Conservation (phyloP, 2,797 vertebrate genomes). For the Catostomus latipinnis region DNA sequence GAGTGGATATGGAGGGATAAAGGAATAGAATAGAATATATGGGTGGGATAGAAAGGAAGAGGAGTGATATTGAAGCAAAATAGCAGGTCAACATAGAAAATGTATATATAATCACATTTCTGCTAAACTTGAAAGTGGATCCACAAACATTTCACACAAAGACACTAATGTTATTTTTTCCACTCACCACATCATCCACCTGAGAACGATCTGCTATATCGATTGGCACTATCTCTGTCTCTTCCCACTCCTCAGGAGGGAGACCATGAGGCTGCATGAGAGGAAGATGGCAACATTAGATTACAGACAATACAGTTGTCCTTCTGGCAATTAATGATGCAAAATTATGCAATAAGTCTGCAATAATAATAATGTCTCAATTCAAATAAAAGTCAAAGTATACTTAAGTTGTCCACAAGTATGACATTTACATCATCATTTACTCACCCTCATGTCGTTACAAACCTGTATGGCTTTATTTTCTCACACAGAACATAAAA, state of each 20-base stretch:
- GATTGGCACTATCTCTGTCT: conserved; percentile 66
- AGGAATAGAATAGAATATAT: background rate
- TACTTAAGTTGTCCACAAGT: too few species aligned
- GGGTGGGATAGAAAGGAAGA: background rate
- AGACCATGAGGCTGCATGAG: conserved; percentile 64
- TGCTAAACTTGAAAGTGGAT: background rate
- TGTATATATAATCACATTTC: too few species aligned
- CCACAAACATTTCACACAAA: background rate
- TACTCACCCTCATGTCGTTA: too few species aligned
- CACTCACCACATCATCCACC: conserved; percentile 67
- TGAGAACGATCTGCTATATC: conserved; percentile 67
- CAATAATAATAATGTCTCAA: too few species aligned
- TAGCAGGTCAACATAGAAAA: background rate
- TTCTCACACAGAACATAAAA: too few species aligned
- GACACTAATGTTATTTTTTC: background rate
- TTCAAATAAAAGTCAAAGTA: too few species aligned
- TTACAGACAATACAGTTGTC: background rate
- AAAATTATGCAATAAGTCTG: background rate
- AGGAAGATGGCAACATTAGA: background rate
- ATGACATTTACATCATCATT: too few species aligned
- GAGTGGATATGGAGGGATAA: background rate
- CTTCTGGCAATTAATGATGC: background rate
- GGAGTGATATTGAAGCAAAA: background rate
- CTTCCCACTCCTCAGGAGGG: conserved; percentile 67
- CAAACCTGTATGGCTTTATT: too few species aligned